Conservation (phyloP, 1,140 invertebrate species). For the Drosophila dunni region DNA sequence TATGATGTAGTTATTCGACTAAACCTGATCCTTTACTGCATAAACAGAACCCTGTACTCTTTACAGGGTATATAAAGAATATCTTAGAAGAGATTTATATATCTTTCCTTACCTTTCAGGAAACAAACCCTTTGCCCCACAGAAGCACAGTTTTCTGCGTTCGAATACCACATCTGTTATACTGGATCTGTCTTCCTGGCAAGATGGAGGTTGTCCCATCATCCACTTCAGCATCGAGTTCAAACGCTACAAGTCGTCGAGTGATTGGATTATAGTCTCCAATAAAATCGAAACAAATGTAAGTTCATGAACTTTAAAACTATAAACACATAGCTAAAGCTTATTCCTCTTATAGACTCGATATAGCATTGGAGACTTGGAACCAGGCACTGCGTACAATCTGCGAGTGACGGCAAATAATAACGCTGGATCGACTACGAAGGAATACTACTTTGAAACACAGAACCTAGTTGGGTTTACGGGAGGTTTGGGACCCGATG, state of each 20-base stretch:
- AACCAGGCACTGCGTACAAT: slow-evolving; percentile 88
- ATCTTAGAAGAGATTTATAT: too few species aligned
- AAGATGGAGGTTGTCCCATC: slow-evolving; percentile 88
- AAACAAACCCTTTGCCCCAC: slow-evolving; percentile 86
- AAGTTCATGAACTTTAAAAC: slow-evolving; percentile 14
- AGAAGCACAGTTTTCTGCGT: slow-evolving; percentile 85
- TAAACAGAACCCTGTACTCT: too few species aligned
- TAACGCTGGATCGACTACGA: slow-evolving; percentile 89
- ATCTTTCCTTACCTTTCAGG: slow-evolving; percentile 47
- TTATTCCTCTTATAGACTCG: slow-evolving; percentile 52
- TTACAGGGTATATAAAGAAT: too few species aligned
- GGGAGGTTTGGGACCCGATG: slow-evolving; percentile 74
- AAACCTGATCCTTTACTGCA: too few species aligned
- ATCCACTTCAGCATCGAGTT: slow-evolving; percentile 88
- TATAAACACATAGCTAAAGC: not conserved
- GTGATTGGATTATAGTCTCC: slow-evolving; percentile 86
- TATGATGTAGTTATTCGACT: too few species aligned
- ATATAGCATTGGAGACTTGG: slow-evolving; percentile 87
- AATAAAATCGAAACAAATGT: slow-evolving; percentile 85
- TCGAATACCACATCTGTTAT: slow-evolving; percentile 88
- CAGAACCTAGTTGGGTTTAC: slow-evolving; percentile 86
- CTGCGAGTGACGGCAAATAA: slow-evolving; percentile 89
- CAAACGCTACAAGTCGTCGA: slow-evolving; percentile 84
- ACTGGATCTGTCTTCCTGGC: slow-evolving; percentile 88
- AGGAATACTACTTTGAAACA: slow-evolving; percentile 88